Evolutionary conservation across 2,797 vertebrate genomes (phyloP).

Genomic region (Eospalax fontanierii): DNA sequence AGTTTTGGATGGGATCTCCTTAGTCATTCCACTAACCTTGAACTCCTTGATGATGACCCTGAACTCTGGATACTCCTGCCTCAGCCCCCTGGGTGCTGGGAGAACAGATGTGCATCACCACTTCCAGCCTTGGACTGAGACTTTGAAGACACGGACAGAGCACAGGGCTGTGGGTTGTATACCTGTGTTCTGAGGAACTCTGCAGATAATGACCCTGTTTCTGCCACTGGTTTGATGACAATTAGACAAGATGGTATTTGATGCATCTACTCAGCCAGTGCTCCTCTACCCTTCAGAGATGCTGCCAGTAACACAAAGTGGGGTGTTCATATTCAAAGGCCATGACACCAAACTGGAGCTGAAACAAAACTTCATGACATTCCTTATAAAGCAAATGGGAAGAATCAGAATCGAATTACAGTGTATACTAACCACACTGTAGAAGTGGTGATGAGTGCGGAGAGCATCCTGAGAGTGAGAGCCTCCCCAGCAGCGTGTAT

Average conservation of each 20-base stretch:
- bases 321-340: constrained; percentile 23
- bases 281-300: neutral
- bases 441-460: constrained; percentile 36
- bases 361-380: constrained; percentile 19
- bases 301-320: neutral
- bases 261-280: neutral
- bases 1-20: neutral
- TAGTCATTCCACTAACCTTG: neutral
- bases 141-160: neutral
- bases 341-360: neutral
- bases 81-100: neutral
- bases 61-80: neutral
- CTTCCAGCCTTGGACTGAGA: too few species aligned
- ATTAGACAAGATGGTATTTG: neutral
- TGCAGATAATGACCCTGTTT: neutral
- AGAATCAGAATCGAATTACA: constrained; percentile 22
- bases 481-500: too few species aligned
- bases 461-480: too few species aligned
- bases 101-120: too few species aligned
- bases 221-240: neutral
- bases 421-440: neutral
- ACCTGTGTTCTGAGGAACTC: neutral
- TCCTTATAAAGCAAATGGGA: neutral
- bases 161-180: neutral
- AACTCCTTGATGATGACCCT: neutral